Conservation (phyloP, 2,113 vertebrate species). For the Cyanoramphus novaezelandiae region DNA sequence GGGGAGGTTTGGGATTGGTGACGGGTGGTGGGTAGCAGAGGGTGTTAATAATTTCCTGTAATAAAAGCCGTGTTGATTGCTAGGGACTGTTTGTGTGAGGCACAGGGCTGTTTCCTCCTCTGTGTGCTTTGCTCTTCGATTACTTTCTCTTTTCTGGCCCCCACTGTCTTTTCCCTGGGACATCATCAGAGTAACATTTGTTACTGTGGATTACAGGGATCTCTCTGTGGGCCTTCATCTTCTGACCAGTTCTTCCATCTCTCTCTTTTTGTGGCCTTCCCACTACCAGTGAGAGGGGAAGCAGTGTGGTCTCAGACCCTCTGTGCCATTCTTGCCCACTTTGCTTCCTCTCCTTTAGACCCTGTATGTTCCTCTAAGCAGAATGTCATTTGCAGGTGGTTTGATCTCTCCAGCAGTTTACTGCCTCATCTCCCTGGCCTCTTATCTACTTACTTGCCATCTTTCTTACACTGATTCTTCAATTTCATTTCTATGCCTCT, state of each 20-base stretch:
- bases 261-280: not conserved
- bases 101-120: slow-evolving; percentile 60
- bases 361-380: not conserved
- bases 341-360: not conserved
- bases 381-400: not conserved
- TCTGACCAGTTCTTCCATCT: not conserved
- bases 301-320: not conserved
- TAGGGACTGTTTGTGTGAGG: slow-evolving; percentile 69
- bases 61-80: slow-evolving; percentile 68
- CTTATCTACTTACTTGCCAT: not conserved
- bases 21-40: slow-evolving; percentile 67
- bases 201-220: slow-evolving; percentile 8
- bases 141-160: slow-evolving; percentile 38
- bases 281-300: not conserved
- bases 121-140: slow-evolving; percentile 48
- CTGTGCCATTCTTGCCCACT: not conserved
- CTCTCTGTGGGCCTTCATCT: not conserved
- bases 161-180: slow-evolving; percentile 6
- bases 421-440: not conserved
- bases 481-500: not conserved
- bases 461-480: not conserved
- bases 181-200: not conserved
- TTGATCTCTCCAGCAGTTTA: not conserved
- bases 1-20: slow-evolving; percentile 66
- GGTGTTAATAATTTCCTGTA: slow-evolving; percentile 73